phyloP scores from a whole-genome alignment of 2,888 invertebrate genomes.

The Anorthoa munda region DNA sequence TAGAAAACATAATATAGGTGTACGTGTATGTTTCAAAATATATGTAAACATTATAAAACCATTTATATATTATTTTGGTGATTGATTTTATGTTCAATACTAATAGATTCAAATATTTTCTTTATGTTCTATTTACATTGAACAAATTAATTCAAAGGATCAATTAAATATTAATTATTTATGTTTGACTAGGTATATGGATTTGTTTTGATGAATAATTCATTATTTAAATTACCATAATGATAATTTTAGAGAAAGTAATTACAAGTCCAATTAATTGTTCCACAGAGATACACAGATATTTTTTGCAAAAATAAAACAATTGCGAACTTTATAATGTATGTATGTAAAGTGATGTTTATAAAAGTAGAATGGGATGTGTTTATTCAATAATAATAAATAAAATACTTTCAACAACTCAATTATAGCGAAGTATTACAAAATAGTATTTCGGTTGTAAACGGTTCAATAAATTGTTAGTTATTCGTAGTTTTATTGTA shows the following conservation, averaged over 20 bases:
- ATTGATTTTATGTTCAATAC: conserved; percentile 9
- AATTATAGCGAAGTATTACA: background rate
- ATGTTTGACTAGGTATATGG: background rate
- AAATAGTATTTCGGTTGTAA: conserved; percentile 3
- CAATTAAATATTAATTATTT: background rate
- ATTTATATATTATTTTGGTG: background rate
- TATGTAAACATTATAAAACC: conserved; percentile 1
- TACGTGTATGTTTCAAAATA: too few relatives aligned
- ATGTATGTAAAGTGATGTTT: too few relatives aligned
- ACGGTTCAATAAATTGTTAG: conserved; percentile 26
- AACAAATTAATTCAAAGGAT: background rate
- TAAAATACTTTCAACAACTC: background rate
- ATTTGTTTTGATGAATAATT: conserved; percentile 1
- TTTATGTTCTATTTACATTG: conserved; percentile 3
- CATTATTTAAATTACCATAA: background rate
- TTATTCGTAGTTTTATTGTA: conserved; percentile 40
- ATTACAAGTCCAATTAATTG: background rate
- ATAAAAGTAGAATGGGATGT: too few relatives aligned
- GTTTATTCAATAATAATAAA: background rate
- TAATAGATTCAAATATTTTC: background rate
- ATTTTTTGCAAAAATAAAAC: background rate
- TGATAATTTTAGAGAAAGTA: background rate
- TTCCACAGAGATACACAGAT: background rate
- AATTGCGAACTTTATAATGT: background rate
- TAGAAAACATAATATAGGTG: too few relatives aligned